These are phyloP conservation scores for Mesochorus sp. DNA, from an alignment of 2,888 invertebrate genomes.

Conservation along the genomic window DNA sequence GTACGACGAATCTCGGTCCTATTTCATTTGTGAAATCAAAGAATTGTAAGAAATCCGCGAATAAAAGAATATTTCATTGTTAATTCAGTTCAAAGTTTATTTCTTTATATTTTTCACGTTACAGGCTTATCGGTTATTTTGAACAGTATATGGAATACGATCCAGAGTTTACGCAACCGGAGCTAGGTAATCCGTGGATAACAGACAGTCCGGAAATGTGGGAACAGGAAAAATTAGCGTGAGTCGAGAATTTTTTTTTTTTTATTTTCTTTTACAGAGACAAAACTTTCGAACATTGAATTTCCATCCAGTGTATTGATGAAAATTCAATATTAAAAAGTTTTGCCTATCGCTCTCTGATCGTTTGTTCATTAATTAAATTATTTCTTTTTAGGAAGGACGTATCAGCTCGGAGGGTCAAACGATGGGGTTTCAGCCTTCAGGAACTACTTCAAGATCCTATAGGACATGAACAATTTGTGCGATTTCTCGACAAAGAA, in stretches of 20 bases:
- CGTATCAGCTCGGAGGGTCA: slow-evolving; percentile 95
- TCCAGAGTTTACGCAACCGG: slow-evolving; percentile 95
- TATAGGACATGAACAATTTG: slow-evolving; percentile 98
- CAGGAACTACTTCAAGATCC: slow-evolving; percentile 97
- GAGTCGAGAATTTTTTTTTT: slow-evolving; percentile 71
- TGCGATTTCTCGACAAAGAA: slow-evolving; percentile 97
- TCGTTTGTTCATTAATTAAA: no score
- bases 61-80: no score
- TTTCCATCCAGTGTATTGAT: no score
- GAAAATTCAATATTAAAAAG: no score
- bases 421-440: slow-evolving; percentile 98
- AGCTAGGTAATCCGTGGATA: slow-evolving; percentile 98
- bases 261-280: no score
- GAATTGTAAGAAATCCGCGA: no score
- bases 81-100: no score
- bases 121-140: slow-evolving; percentile 93
- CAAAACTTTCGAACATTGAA: no score
- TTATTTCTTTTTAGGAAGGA: slow-evolving; percentile 96
- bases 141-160: slow-evolving; percentile 99
- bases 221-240: slow-evolving; percentile 97
- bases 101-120: slow-evolving; percentile 39
- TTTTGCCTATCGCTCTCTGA: no score
- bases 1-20: no score
- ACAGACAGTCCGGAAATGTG: slow-evolving; percentile 97
- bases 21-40: no score